Base-by-base conservation (phyloP, 2,797 vertebrate genomes). In the Cheracebus regulus region DNA sequence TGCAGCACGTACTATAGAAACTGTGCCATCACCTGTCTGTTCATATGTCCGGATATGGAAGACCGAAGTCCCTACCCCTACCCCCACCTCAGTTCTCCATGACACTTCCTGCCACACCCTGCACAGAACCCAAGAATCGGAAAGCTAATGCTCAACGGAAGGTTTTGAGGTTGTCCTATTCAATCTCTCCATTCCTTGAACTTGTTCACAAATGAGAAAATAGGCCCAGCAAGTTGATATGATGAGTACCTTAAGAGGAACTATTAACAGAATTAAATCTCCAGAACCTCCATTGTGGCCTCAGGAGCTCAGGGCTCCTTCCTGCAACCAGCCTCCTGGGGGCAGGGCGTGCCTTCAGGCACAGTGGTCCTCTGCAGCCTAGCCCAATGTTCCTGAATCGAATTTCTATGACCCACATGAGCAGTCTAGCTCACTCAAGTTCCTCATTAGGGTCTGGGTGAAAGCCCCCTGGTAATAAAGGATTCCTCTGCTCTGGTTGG, bases 151-250 rank as follows among this genome's bases (percentile, higher is more conserved):
- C 22, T 75, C 80, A 41, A 58, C 33, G 46, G 33, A 86, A 72
- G 76, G 26, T n/a, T 82, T 19, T 30, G 24, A 93, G 28, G 28
- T 46, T 8, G 4, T 57, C 44, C 91, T 44, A 78, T 52, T 84
- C 41, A 36, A 41, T 67, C 39, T 81, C n/a, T n/a, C 90, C 46
- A 36, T 57, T 93, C 70, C 52, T 93, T 84, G 81, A 20, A 85
- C n/a, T 84, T 88, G 87, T 36, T 95, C 61, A 70, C 17, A 12
- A 50, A 58, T n/a, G 90, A 91, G 75, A 94, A 96, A 58, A 79
- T 9, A 61, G 61, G n/a, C 50, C 39, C 64, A 30, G 1, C 30
- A 79, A 81, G 44, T n/a, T 78, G 44, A 72, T 13, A 14, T 1
- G 4, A 48, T 1, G 72, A 72, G 30, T 30, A 26, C 52, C 58